Percentiles rank a stretch among this genome's conserved stretches.
These are phyloP conservation scores for Channa striata DNA, from an alignment of 2,797 vertebrate species.

Conservation along the genomic window DNA sequence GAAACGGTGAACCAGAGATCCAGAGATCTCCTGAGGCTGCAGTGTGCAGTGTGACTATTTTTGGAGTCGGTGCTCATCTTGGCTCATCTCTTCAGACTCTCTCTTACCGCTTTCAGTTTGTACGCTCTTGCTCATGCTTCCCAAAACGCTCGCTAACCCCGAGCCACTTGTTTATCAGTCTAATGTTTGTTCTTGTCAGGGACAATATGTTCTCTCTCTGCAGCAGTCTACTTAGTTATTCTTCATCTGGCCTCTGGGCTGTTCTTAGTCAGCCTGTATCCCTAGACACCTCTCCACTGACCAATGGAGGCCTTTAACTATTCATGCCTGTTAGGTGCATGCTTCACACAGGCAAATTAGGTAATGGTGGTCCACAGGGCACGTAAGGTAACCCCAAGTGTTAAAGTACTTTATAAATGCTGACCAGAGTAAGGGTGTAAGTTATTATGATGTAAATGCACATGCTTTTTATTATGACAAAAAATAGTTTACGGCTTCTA, in stretches of 20 bases:
- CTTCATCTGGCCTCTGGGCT: slow-evolving; percentile 73
- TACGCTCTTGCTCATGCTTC: slow-evolving; percentile 38
- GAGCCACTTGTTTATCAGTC: slow-evolving; percentile 75
- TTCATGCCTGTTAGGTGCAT: slow-evolving; percentile 64
- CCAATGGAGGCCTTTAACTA: slow-evolving; percentile 68
- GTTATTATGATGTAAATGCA: neutral
- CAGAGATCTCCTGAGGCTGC: slow-evolving; percentile 45
- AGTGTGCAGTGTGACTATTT: slow-evolving; percentile 52
- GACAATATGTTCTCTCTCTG: slow-evolving; percentile 74
- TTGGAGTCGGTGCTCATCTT: slow-evolving; percentile 50
- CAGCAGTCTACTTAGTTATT: slow-evolving; percentile 68
- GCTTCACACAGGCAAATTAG: slow-evolving; percentile 53
- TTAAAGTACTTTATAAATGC: slow-evolving; percentile 49
- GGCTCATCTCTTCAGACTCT: slow-evolving; percentile 45
- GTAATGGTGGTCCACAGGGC: slow-evolving; percentile 19
- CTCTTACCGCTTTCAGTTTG: slow-evolving; percentile 33
- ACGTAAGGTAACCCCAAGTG: slow-evolving; percentile 40
- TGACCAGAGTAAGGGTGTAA: neutral
- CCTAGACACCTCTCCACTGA: slow-evolving; percentile 72
- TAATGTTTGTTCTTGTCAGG: slow-evolving; percentile 76
- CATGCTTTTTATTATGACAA: slow-evolving; percentile 4
- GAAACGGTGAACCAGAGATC: slow-evolving; percentile 44
- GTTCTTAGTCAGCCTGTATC: slow-evolving; percentile 70
- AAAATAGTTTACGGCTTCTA: neutral
- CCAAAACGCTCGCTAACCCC: slow-evolving; percentile 68